Evolutionary conservation across 2,888 invertebrate genomes (phyloP).

Genomic region (Gisinianus flammeolus): DNA sequence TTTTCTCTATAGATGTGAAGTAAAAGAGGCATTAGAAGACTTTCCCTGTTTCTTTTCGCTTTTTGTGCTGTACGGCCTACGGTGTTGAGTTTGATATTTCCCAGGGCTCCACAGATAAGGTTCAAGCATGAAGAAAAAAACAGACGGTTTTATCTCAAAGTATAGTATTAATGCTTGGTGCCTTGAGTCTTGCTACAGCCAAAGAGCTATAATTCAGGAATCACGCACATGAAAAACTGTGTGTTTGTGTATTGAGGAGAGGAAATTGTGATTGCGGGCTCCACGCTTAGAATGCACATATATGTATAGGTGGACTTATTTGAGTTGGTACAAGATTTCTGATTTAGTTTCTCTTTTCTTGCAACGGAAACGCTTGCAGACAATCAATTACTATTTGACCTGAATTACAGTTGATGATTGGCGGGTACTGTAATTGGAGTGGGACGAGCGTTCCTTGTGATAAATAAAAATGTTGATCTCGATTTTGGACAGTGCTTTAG

Average conservation of each 20-base stretch:
- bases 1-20: too few relatives aligned
- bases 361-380: neutral
- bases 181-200: neutral
- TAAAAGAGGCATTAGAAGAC: too few relatives aligned
- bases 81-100: neutral
- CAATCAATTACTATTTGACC: slow-evolving; percentile 27
- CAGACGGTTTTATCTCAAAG: neutral
- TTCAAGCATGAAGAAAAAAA: neutral
- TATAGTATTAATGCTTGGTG: neutral
- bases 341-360: slow-evolving; percentile 4
- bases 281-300: neutral
- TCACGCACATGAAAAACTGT: neutral
- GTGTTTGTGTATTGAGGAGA: neutral
- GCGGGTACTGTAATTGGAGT: slow-evolving; percentile 9
- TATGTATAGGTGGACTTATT: neutral
- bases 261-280: neutral
- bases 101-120: neutral
- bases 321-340: neutral
- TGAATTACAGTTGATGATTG: slow-evolving; percentile 21
- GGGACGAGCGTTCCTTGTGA: neutral
- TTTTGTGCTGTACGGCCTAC: neutral
- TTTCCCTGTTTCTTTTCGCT: neutral
- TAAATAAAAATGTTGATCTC: slow-evolving; percentile 14
- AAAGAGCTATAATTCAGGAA: neutral
- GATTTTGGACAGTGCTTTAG: slow-evolving; percentile 13